phyloP scores from a whole-genome alignment of 2,888 invertebrate species.

The Agonopterix alstromeriana region DNA sequence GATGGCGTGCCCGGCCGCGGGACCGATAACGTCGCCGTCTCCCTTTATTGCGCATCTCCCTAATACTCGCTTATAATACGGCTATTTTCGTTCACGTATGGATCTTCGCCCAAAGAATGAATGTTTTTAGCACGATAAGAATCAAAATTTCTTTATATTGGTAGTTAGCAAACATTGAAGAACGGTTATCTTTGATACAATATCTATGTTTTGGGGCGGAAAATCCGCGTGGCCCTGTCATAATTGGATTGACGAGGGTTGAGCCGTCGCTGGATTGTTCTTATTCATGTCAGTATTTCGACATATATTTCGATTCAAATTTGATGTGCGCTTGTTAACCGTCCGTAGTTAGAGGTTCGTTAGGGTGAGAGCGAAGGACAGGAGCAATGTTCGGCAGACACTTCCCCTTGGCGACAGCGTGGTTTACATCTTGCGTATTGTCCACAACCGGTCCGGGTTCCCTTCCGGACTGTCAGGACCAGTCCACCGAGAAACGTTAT shows the following conservation, averaged over 20 bases:
- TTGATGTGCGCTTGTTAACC: slow-evolving; percentile 44
- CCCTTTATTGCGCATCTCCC: slow-evolving; percentile 34
- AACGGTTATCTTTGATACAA: slow-evolving; percentile 10
- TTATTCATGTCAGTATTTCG: slow-evolving; percentile 41
- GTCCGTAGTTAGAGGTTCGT: slow-evolving; percentile 31
- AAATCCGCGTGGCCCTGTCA: slow-evolving; percentile 31
- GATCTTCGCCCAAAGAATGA: slow-evolving; percentile 21
- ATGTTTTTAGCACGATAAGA: slow-evolving; percentile 20
- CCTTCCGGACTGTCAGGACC: slow-evolving; percentile 40
- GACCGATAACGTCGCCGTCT: slow-evolving; percentile 13
- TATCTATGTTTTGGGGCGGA: slow-evolving; percentile 14
- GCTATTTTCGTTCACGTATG: slow-evolving; percentile 24
- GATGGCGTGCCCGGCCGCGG: slow-evolving; percentile 31
- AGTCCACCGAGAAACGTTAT: slow-evolving; percentile 27
- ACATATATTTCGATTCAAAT: slow-evolving; percentile 24
- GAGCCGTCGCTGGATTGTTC: slow-evolving; percentile 36
- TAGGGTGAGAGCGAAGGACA: slow-evolving; percentile 40
- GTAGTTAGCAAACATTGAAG: slow-evolving; percentile 7
- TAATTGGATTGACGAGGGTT: slow-evolving; percentile 54
- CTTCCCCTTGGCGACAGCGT: slow-evolving; percentile 49
- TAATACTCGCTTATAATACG: slow-evolving; percentile 20
- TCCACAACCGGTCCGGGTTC: slow-evolving; percentile 40
- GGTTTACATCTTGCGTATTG: slow-evolving; percentile 39
- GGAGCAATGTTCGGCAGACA: slow-evolving; percentile 16
- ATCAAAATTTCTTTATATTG: slow-evolving; percentile 21